Evolutionary conservation across 2,113 vertebrate genomes (phyloP).

Genomic region (Copsychus sechellarum): DNA sequence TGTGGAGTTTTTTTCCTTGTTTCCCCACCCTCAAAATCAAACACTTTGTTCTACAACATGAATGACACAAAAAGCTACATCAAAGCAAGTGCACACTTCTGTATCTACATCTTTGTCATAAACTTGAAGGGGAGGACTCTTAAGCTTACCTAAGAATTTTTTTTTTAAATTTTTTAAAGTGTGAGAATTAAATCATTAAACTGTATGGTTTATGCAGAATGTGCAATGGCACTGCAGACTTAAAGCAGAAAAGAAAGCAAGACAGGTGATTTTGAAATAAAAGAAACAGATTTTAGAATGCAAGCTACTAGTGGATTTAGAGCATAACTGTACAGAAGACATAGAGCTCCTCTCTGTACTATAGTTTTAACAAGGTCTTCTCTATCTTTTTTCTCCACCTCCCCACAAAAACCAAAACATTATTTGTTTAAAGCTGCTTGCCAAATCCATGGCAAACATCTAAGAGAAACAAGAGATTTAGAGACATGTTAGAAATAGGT

Average conservation of each 20-base stretch:
- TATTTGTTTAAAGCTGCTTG: background rate
- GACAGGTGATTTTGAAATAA: background rate
- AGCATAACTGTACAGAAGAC: background rate
- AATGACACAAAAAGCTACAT: background rate
- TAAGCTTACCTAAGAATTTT: background rate
- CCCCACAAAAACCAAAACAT: background rate
- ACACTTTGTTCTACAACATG: background rate
- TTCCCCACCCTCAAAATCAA: background rate
- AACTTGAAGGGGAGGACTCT: background rate
- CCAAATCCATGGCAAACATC: background rate
- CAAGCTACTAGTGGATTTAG: background rate
- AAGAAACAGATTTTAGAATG: background rate
- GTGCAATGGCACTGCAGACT: background rate
- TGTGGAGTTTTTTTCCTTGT: fast-evolving
- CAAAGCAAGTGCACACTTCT: background rate
- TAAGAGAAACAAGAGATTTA: constrained; percentile 14
- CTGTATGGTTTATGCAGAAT: background rate
- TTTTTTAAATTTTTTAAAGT: no score
- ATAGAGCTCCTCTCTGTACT: background rate
- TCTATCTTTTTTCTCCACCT: background rate
- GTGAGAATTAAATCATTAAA: background rate
- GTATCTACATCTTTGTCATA: background rate
- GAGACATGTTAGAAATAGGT: background rate
- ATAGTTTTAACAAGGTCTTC: background rate
- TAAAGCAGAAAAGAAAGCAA: background rate